Evolutionary conservation across 2,797 vertebrate genomes (phyloP), one percentile per base, ranked within the genome.

Genomic region (Liasis olivaceus): DNA sequence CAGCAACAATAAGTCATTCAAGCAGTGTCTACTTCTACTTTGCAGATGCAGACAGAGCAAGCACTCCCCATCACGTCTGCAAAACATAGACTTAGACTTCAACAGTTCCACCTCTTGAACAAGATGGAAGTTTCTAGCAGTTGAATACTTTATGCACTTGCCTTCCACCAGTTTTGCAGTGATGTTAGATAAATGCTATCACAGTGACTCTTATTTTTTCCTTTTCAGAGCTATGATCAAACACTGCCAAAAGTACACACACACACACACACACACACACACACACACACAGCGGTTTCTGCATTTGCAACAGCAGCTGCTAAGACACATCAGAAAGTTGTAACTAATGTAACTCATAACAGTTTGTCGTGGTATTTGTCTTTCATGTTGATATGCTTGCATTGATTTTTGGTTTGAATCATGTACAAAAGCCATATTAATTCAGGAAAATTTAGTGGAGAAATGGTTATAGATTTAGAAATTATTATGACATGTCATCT

Each of bases 381-480:
- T 12, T 66, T 90, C 56, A 85, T 88, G 51, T 47, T 84, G 17
- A 51, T 90, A 66, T 63, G 24, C 64, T 81, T 93, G 4, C 64
- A 93, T 93, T 88, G 92, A 91, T 93, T 88, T 89, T 89, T 69
- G 26, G 7, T 24, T 77, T 69, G 51, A 88, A 84, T 31, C 17
- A 42, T 90, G 64, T 81, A 36, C 47, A 81, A 93, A 81, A 93
- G 64, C 24, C 69, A 88, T 64, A 88, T 90, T 36, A 90, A 93
- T 91, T 93, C 88, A 58, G 64, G 31, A 84, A 88, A 88, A 91
- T 88, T 84, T 88, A 90, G 42, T n/a, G 42, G 58, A 81, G 31
- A 91, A 88, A 91, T 91, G 64, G 51, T 77, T 88, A 91, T 84
- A 0, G 51, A 90, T 88, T 90, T 81, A 88, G 66, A 93, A 91